These are phyloP conservation scores for Chaenogobius annularis DNA, from an alignment of 2,113 vertebrate species.

Conservation along the genomic window DNA sequence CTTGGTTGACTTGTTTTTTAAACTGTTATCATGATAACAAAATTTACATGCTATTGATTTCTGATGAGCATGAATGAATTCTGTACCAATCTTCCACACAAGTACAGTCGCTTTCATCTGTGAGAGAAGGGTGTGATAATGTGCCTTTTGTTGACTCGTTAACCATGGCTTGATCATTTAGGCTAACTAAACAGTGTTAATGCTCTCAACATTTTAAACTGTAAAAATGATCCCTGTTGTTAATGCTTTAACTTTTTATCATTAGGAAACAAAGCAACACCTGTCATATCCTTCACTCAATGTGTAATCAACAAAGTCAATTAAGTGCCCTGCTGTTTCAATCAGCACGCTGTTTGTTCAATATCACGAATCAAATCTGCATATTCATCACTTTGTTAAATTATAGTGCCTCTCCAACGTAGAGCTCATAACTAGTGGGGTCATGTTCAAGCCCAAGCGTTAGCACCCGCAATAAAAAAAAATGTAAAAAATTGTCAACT, in stretches of 20 bases:
- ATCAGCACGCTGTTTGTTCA: conserved; percentile 5
- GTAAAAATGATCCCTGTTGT: neutral
- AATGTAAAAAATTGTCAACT: too few relatives aligned
- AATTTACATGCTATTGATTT: too few relatives aligned
- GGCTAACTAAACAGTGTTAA: neutral
- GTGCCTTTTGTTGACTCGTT: neutral
- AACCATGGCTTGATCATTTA: neutral
- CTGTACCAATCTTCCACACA: too few relatives aligned
- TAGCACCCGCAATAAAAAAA: too few relatives aligned
- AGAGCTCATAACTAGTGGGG: neutral
- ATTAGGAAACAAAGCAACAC: conserved; percentile 7
- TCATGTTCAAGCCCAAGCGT: neutral
- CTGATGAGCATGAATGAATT: neutral
- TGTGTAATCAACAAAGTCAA: neutral
- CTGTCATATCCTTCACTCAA: conserved; percentile 9
- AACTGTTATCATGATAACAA: neutral
- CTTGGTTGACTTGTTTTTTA: neutral
- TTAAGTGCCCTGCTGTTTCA: conserved; percentile 1
- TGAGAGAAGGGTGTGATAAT: neutral
- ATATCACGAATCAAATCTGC: neutral
- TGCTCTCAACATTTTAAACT: neutral
- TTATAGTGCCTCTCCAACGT: conserved; percentile 9
- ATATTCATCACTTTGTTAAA: conserved; percentile 11
- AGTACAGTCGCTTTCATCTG: neutral
- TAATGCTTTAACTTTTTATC: neutral